Percentiles rank a stretch among this genome's conserved stretches.
Evolutionary conservation across 1,140 invertebrate genomes (phyloP).

Genomic region (Achatina immaculata): DNA sequence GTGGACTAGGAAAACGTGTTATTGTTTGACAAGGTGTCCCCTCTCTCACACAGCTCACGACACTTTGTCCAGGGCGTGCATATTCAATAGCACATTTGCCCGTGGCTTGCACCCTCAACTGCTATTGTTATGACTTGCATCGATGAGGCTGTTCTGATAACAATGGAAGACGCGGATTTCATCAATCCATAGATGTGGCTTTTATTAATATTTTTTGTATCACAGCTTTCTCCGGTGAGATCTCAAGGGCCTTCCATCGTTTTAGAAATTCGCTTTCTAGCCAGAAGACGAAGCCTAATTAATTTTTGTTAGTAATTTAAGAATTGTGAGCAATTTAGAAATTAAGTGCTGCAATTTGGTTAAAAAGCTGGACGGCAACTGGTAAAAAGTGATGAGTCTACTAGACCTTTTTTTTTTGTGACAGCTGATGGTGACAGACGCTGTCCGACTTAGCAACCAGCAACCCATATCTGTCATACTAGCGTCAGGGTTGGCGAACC

Average conservation of each 20-base stretch:
- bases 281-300: neutral
- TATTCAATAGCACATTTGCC: neutral
- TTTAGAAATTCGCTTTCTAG: neutral
- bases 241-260: neutral
- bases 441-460: neutral
- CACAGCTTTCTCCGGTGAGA: neutral
- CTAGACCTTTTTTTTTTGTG: neutral
- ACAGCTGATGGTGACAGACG: neutral
- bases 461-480: neutral
- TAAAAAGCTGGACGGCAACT: neutral
- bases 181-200: neutral
- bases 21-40: neutral
- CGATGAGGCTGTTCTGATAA: neutral
- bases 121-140: neutral
- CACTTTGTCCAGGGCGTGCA: neutral
- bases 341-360: neutral
- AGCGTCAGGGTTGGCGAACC: too few relatives aligned
- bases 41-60: neutral
- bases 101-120: neutral
- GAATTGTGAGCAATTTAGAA: too few relatives aligned
- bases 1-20: neutral
- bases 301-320: neutral
- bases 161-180: neutral
- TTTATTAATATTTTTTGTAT: neutral
- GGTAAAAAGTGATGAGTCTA: neutral